Evolutionary conservation across 1,140 invertebrate species (phyloP).

Genomic region (Oryzaephilus surinamensis): DNA sequence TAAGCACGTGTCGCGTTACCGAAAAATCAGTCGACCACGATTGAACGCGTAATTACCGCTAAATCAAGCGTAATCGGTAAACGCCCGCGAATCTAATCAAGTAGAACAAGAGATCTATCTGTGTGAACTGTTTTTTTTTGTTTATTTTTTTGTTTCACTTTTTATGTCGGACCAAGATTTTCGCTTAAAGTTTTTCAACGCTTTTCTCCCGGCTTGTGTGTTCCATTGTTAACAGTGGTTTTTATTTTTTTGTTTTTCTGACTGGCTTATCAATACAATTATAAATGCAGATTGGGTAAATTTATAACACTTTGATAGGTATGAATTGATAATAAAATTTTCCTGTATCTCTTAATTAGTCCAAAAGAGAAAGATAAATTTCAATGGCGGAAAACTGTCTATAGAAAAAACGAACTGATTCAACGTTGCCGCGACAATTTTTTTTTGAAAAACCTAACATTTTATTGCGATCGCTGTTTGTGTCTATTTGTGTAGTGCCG

Average conservation of each 20-base stretch:
- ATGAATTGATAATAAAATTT: too few species aligned
- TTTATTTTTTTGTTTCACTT: neutral
- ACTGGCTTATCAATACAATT: neutral
- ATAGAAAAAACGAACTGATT: too few species aligned
- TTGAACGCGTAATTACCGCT: too few species aligned
- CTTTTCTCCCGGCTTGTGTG: neutral
- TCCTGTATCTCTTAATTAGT: too few species aligned
- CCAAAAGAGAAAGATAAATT: too few species aligned
- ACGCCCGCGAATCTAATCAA: constrained; percentile 24
- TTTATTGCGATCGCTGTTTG: too few species aligned
- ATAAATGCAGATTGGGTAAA: neutral
- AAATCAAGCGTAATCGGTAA: constrained; percentile 29
- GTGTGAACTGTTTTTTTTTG: neutral
- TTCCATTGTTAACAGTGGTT: neutral
- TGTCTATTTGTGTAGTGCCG: too few species aligned
- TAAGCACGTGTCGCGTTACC: too few species aligned
- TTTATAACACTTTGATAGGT: too few species aligned
- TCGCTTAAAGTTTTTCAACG: neutral
- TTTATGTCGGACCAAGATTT: neutral
- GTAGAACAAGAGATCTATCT: constrained; percentile 9
- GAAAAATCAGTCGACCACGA: too few species aligned
- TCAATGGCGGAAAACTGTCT: neutral
- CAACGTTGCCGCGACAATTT: too few species aligned
- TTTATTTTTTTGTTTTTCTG: neutral
- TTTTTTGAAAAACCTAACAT: too few species aligned